These are phyloP conservation scores for Drosophila pseudoananassae DNA, from an alignment of 1,140 invertebrate genomes.

Conservation along the genomic window DNA sequence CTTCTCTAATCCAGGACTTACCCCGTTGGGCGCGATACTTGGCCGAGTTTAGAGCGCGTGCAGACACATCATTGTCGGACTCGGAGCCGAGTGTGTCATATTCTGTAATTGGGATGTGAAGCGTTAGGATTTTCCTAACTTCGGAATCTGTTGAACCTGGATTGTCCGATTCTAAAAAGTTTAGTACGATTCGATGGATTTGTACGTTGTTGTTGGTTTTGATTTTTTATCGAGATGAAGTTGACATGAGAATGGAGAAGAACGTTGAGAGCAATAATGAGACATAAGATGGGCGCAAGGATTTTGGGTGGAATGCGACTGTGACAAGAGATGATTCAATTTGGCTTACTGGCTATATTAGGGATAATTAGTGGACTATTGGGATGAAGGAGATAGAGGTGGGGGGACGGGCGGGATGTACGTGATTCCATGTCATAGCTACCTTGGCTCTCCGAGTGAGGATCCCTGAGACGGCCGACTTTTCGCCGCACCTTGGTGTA, in stretches of 20 bases:
- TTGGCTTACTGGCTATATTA: slow-evolving; percentile 63
- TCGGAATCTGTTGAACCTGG: slow-evolving; percentile 93
- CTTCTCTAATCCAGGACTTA: slow-evolving; percentile 55
- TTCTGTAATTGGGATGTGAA: slow-evolving; percentile 94
- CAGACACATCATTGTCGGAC: slow-evolving; percentile 88
- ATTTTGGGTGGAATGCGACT: slow-evolving; percentile 4
- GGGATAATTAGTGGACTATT: neutral
- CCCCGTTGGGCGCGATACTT: slow-evolving; percentile 86
- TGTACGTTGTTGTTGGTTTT: slow-evolving; percentile 51
- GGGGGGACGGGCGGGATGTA: neutral
- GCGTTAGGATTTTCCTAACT: slow-evolving; percentile 94
- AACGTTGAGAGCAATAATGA: slow-evolving; percentile 50
- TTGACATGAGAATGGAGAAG: slow-evolving; percentile 54
- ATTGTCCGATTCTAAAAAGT: slow-evolving; percentile 93
- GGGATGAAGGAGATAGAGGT: neutral
- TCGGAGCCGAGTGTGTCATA: slow-evolving; percentile 91
- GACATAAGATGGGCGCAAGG: slow-evolving; percentile 26
- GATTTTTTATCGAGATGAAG: slow-evolving; percentile 56
- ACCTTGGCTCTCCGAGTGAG: slow-evolving; percentile 93
- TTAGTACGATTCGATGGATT: slow-evolving; percentile 84
- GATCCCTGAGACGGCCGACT: slow-evolving; percentile 89
- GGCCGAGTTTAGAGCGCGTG: slow-evolving; percentile 86
- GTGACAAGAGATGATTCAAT: slow-evolving; percentile 56
- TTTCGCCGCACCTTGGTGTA: slow-evolving; percentile 92
- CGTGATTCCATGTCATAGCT: slow-evolving; percentile 45